phyloP scores from a whole-genome alignment of 2,888 invertebrate species.

The Acrobasis suavella region DNA sequence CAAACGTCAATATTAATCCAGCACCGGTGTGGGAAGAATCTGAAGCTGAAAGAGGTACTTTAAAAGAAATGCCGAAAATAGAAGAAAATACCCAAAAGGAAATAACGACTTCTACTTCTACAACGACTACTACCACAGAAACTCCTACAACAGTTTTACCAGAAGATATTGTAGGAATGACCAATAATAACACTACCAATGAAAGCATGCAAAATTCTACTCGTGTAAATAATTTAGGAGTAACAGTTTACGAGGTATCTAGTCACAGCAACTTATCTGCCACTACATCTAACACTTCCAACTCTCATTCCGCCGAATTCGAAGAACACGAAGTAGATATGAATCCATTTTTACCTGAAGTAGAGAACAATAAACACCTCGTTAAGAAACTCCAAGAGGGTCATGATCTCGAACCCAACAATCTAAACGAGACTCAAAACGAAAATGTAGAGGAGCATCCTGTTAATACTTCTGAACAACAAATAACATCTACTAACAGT shows the following conservation, averaged over 20 bases:
- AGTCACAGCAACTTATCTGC: conserved; percentile 55
- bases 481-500: conserved; percentile 26
- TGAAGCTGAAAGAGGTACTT: conserved; percentile 43
- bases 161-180: conserved; percentile 25
- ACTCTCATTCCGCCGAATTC: conserved; percentile 57
- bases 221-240: conserved; percentile 62
- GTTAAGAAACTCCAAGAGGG: conserved; percentile 83
- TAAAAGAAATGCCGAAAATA: conserved; percentile 39
- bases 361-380: conserved; percentile 83
- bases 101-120: conserved; percentile 24
- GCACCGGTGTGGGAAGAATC: conserved; percentile 72
- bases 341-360: conserved; percentile 86
- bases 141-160: conserved; percentile 22
- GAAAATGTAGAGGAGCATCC: conserved; percentile 63
- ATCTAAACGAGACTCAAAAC: conserved; percentile 70
- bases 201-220: conserved; percentile 45
- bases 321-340: conserved; percentile 80
- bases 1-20: conserved; percentile 41
- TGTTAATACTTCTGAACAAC: conserved; percentile 37
- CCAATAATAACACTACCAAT: conserved; percentile 22
- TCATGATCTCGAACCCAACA: conserved; percentile 70
- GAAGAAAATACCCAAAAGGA: conserved; percentile 21
- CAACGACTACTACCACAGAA: conserved; percentile 31
- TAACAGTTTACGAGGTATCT: conserved; percentile 73
- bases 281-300: conserved; percentile 45